phyloP scores from a whole-genome alignment of 2,797 vertebrate species.

The Danionella dracula region DNA sequence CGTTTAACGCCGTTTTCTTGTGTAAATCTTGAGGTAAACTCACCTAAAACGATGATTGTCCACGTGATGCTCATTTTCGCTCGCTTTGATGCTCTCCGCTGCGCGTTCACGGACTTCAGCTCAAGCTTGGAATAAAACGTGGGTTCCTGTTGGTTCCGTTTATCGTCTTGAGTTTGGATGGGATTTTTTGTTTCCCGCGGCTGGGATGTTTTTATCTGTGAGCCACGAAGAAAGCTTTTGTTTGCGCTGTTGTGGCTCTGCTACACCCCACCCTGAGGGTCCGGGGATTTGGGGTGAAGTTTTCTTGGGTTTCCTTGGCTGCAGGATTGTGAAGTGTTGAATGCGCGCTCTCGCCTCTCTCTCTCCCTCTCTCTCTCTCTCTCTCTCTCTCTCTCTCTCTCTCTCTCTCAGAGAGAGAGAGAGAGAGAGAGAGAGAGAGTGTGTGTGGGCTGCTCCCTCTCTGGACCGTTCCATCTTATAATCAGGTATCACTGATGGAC shows the following conservation, averaged over 20 bases:
- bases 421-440: neutral
- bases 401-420: too few relatives aligned
- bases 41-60: constrained; percentile 58
- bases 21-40: constrained; percentile 50
- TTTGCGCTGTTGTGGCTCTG: constrained; percentile 34
- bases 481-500: too few relatives aligned
- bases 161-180: constrained; percentile 55
- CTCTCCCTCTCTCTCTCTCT: neutral
- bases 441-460: neutral
- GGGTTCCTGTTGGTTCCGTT: constrained; percentile 47
- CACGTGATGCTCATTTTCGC: constrained; percentile 49
- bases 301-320: constrained; percentile 67
- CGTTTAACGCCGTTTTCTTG: too few relatives aligned
- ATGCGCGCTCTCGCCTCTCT: neutral
- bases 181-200: constrained; percentile 27
- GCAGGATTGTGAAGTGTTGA: constrained; percentile 36
- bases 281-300: constrained; percentile 50
- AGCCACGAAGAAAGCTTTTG: constrained; percentile 71
- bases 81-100: constrained; percentile 38
- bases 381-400: neutral
- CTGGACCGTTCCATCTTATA: neutral
- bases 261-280: constrained; percentile 42
- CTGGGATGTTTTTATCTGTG: constrained; percentile 50
- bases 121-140: neutral
- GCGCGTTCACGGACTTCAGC: constrained; percentile 33